Base-by-base conservation (phyloP, 2,113 vertebrate species). In the Xiphophorus maculatus region DNA sequence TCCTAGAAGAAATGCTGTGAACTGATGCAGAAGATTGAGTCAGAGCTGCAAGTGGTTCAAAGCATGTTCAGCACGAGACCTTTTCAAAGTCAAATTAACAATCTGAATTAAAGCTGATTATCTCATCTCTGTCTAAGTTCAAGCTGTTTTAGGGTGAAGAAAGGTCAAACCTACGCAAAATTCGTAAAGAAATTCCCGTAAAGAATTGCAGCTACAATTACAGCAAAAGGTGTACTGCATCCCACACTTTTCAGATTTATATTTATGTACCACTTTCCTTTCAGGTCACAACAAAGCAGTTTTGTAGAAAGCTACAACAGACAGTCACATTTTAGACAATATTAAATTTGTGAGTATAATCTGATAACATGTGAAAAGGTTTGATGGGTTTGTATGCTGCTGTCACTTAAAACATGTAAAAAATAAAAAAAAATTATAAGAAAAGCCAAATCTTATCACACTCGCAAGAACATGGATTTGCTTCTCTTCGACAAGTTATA, bases 361-460 rank as follows among this genome's bases (percentile, higher is more conserved):
- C 51, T 58, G 8, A 58, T 58, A n/a, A 58, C 11, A 17, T 58
- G 5, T 11, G 51, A 54, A 54, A 54, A 22, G 22, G 25, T n/a
- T 58, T 58, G 17, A n/a, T n/a, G 22, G 1, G 14, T 11, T 17
- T 58, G 1, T 58, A 11, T n/a, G 25, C 17, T 48, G 44, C 17
- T 19, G 44, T 37, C 35, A 37, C 17, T 7, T 48, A 48, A 48
- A 48, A 48, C 14, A 19, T 19, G 44, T 19, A 54, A 14, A 7
- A 4, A 19, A 44, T 42, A 4, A 19, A 44, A 12, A 12, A 3
- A 8, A 25, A 12, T 3, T 28, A 25, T 33, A 44, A 25, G 11
- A 32, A 58, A 54, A 65, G 42, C 62, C 8, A 82, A 77, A 30
- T 69, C 75, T 87, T 84, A 83, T 87, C 83, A 69, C 12, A 9